Percentiles rank a stretch among this genome's conserved stretches.
phyloP scores from a whole-genome alignment of 2,113 vertebrate genomes.

The Opisthocomus hoazin region DNA sequence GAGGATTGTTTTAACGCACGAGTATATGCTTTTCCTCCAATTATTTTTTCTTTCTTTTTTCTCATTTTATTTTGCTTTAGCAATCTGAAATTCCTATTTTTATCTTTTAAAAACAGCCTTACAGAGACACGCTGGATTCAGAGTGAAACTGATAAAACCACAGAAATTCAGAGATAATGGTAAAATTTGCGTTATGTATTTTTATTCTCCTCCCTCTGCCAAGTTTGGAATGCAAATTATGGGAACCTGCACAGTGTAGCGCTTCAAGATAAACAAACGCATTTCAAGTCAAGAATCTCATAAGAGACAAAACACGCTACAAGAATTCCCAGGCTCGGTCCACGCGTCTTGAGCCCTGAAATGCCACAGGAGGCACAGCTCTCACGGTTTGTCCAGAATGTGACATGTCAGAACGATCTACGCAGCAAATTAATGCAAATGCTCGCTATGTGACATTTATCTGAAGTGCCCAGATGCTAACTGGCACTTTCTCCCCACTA shows the following conservation, averaged over 20 bases:
- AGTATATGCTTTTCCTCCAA: neutral
- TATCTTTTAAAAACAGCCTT: neutral
- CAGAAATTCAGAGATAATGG: neutral
- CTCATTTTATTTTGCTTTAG: neutral
- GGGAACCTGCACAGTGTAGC: neutral
- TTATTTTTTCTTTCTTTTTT: neutral
- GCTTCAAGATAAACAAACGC: slow-evolving; percentile 33
- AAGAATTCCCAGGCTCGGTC: slow-evolving; percentile 9
- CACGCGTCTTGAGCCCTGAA: neutral
- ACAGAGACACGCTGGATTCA: neutral
- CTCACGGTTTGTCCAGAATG: slow-evolving; percentile 15
- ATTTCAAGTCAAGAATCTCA: neutral
- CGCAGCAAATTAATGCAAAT: slow-evolving; percentile 18
- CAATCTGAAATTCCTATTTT: neutral
- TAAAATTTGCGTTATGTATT: neutral
- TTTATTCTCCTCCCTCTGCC: neutral
- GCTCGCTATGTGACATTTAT: neutral
- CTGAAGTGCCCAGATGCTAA: neutral
- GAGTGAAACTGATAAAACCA: neutral
- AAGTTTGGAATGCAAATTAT: slow-evolving; percentile 37
- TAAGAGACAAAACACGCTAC: neutral
- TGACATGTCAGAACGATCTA: neutral
- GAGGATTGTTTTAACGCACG: neutral
- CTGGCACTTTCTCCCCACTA: neutral
- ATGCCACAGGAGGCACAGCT: slow-evolving; percentile 7